A percentile compares a stretch with the other conserved stretches of the same genome.
Evolutionary conservation across 2,888 invertebrate species (phyloP).

Genomic region (Caenorhabditis wallacei): DNA sequence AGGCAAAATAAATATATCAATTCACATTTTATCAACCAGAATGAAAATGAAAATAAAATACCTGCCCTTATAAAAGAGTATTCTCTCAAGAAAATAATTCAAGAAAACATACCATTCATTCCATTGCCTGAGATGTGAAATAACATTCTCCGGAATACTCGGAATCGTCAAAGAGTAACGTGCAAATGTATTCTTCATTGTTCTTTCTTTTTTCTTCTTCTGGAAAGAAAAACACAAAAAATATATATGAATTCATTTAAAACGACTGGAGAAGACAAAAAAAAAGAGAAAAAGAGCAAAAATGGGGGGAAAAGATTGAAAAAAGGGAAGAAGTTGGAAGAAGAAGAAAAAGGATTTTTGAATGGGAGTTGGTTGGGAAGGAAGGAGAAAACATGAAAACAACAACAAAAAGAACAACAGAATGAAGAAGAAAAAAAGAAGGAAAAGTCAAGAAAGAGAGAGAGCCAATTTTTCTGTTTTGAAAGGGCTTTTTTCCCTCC

Average conservation of each 20-base stretch:
- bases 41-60: no score
- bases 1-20: no score
- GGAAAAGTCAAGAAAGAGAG: constrained; percentile 1
- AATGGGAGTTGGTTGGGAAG: no score
- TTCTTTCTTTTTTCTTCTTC: neutral
- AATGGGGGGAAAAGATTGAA: neutral
- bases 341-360: constrained; percentile 12
- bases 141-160: constrained; percentile 71
- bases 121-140: constrained; percentile 69
- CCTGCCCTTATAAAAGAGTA: no score
- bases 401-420: constrained; percentile 63
- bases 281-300: neutral
- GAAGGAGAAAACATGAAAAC: constrained; percentile 33
- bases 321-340: neutral
- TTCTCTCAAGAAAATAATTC: no score
- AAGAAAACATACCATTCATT: constrained; percentile 69
- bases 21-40: no score
- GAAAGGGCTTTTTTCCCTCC: neutral
- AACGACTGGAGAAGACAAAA: neutral
- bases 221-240: constrained; percentile 7
- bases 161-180: constrained; percentile 73
- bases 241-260: neutral
- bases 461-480: neutral
- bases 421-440: neutral
- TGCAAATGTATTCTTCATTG: constrained; percentile 70